Percentiles rank a stretch among this genome's conserved stretches.
Evolutionary conservation across 1,140 invertebrate genomes (phyloP).

Genomic region (Bicyclus anynana): DNA sequence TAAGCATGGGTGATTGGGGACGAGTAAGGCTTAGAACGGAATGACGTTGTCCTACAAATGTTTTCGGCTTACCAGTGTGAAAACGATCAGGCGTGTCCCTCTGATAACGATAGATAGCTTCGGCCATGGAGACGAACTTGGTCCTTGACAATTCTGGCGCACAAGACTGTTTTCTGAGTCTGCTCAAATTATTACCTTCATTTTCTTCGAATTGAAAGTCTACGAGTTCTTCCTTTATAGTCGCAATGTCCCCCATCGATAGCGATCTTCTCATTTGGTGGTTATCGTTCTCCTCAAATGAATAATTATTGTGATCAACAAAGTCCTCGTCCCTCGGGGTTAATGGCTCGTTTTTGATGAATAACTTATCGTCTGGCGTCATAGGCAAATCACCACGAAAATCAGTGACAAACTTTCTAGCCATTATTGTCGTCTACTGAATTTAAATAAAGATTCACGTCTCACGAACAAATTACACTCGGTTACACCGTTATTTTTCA

Average conservation of each 20-base stretch:
- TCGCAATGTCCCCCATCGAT: slow-evolving; percentile 60
- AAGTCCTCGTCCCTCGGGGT: slow-evolving; percentile 57
- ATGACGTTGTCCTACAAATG: slow-evolving; percentile 34
- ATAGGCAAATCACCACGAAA: slow-evolving; percentile 59
- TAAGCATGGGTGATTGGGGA: slow-evolving; percentile 61
- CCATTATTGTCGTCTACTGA: slow-evolving; percentile 35
- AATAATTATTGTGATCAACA: slow-evolving; percentile 39
- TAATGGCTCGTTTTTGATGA: slow-evolving; percentile 57
- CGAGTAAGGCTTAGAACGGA: slow-evolving; percentile 40
- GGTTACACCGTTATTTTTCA: no score
- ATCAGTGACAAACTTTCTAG: slow-evolving; percentile 50
- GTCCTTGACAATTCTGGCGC: slow-evolving; percentile 47
- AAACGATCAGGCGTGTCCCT: slow-evolving; percentile 64
- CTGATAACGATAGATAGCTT: slow-evolving; percentile 66
- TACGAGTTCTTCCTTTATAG: slow-evolving; percentile 43
- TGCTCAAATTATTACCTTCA: slow-evolving; percentile 35
- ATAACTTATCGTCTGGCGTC: slow-evolving; percentile 42
- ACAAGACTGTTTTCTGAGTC: slow-evolving; percentile 33
- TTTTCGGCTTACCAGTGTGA: slow-evolving; percentile 43
- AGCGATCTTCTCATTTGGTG: slow-evolving; percentile 56
- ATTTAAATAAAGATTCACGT: no score
- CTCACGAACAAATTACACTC: no score
- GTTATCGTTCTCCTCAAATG: slow-evolving; percentile 38
- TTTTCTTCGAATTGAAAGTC: slow-evolving; percentile 42
- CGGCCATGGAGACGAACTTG: slow-evolving; percentile 68